These are phyloP conservation scores for Zaprionus camerounensis DNA, from an alignment of 1,140 invertebrate genomes.

Conservation along the genomic window DNA sequence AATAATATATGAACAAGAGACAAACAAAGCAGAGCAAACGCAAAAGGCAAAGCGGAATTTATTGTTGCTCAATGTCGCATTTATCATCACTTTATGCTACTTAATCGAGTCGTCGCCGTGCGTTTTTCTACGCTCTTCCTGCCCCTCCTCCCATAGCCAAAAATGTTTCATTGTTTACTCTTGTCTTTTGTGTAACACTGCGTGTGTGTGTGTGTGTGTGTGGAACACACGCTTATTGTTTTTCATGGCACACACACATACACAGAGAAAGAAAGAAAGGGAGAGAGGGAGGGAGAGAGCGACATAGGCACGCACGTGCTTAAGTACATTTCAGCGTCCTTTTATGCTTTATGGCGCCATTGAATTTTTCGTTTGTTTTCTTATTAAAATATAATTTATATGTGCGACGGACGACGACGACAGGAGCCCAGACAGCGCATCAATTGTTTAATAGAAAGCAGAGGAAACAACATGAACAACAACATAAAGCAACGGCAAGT, in stretches of 20 bases:
- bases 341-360: conserved; percentile 82
- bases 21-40: conserved; percentile 18
- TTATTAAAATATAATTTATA: conserved; percentile 83
- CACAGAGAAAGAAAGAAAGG: conserved; percentile 19
- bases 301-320: conserved; percentile 45
- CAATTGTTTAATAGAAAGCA: conserved; percentile 78
- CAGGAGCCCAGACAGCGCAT: conserved; percentile 52
- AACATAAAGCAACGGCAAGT: not conserved
- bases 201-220: conserved; percentile 19
- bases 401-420: conserved; percentile 50
- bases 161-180: conserved; percentile 78
- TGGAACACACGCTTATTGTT: conserved; percentile 69
- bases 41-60: conserved; percentile 55
- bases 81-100: conserved; percentile 83
- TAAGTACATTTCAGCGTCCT: conserved; percentile 77
- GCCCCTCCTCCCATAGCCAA: conserved; percentile 30
- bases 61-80: conserved; percentile 83
- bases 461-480: conserved; percentile 25
- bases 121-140: conserved; percentile 54
- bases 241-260: conserved; percentile 44
- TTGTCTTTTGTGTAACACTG: conserved; percentile 38
- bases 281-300: not conserved
- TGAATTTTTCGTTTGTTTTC: conserved; percentile 82
- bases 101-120: conserved; percentile 68
- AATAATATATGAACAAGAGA: conserved; percentile 8